These are phyloP conservation scores for Lasioglossum albipes DNA, from an alignment of 1,140 invertebrate species.

Conservation along the genomic window DNA sequence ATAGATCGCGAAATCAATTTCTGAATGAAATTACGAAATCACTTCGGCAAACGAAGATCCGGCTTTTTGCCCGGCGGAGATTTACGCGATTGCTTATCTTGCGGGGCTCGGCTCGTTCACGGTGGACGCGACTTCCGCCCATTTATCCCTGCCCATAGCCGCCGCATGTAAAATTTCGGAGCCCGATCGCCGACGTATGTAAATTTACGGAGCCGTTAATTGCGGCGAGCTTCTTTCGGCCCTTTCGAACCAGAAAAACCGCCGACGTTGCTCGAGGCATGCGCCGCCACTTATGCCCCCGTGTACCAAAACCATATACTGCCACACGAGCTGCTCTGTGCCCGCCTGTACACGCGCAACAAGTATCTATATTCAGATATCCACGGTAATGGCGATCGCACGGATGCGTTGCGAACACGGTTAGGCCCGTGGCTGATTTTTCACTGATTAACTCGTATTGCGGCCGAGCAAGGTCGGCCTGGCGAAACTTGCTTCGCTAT, in stretches of 20 bases:
- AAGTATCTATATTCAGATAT: conserved; percentile 17
- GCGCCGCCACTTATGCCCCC: conserved; percentile 52
- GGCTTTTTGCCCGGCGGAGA: conserved; percentile 20
- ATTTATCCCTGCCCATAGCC: conserved; percentile 72
- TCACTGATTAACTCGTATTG: conserved; percentile 22
- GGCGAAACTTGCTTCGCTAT: not conserved
- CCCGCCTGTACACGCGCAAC: conserved; percentile 10
- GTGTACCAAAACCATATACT: conserved; percentile 37
- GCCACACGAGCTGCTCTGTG: conserved; percentile 31
- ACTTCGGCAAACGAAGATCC: conserved; percentile 32
- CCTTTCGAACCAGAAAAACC: conserved; percentile 66
- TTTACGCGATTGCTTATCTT: conserved; percentile 58
- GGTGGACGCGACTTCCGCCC: conserved; percentile 52
- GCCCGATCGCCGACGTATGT: conserved; percentile 75
- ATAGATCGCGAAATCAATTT: conserved; percentile 46
- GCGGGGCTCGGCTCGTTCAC: conserved; percentile 18
- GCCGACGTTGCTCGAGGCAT: conserved; percentile 63
- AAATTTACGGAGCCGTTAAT: conserved; percentile 75
- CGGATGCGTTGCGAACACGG: conserved; percentile 6
- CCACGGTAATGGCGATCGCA: conserved; percentile 47
- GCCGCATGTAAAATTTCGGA: conserved; percentile 75
- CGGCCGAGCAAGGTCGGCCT: not conserved
- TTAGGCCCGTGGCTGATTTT: conserved; percentile 23
- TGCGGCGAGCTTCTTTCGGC: conserved; percentile 70
- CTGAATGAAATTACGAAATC: conserved; percentile 54